phyloP scores from a whole-genome alignment of 2,113 vertebrate species.

The Merops nubicus region DNA sequence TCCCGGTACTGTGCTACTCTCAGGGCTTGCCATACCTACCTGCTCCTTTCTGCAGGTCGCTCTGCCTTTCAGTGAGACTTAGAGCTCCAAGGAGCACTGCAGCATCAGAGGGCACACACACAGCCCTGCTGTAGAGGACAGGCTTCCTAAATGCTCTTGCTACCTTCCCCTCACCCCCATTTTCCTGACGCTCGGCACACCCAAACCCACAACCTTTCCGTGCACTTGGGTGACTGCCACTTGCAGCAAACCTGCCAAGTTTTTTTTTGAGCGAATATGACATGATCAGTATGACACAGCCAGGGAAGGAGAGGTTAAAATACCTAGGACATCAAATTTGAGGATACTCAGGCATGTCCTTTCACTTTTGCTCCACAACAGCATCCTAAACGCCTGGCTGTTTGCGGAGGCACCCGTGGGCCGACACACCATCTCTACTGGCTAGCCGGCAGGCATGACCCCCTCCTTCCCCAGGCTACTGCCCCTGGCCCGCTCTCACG shows the following conservation, averaged over 20 bases:
- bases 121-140: not conserved
- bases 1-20: not conserved
- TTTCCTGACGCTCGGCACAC: not conserved
- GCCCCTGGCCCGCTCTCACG: not conserved
- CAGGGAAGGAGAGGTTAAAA: not conserved
- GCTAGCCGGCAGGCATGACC: fast-evolving
- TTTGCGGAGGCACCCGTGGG: fast-evolving
- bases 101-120: not conserved
- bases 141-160: not conserved
- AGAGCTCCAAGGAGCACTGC: not conserved
- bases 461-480: not conserved
- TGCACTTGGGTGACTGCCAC: not conserved
- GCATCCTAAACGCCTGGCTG: fast-evolving
- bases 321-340: fast-evolving
- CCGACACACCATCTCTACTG: fast-evolving
- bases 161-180: not conserved
- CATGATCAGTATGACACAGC: fast-evolving
- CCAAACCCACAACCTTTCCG: not conserved
- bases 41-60: fast-evolving
- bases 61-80: not conserved
- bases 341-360: not conserved
- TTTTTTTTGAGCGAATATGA: not conserved
- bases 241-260: not conserved
- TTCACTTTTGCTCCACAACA: not conserved
- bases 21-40: fast-evolving